Evolutionary conservation across 2,888 invertebrate genomes (phyloP).

Genomic region (Drosophila mimetica): DNA sequence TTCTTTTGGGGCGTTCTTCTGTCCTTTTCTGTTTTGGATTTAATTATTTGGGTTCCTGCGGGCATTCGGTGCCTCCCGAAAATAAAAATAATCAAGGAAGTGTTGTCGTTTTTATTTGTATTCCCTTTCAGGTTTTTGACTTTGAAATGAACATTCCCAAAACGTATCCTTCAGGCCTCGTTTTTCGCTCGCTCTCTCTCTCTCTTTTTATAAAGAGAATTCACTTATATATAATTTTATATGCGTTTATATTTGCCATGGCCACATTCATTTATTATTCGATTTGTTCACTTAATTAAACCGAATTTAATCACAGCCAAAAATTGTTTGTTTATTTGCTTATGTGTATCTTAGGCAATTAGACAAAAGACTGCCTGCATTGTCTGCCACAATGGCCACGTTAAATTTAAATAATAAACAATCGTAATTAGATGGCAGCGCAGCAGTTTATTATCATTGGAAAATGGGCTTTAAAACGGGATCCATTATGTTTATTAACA

Average conservation of each 20-base stretch:
- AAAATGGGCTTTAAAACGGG: not conserved
- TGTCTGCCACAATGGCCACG: slow-evolving; percentile 7
- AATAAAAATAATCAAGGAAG: slow-evolving; percentile 39
- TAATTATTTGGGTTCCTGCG: slow-evolving; percentile 46
- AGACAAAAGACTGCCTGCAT: slow-evolving; percentile 3
- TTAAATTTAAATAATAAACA: slow-evolving; percentile 17
- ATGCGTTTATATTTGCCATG: not conserved
- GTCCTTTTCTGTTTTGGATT: slow-evolving; percentile 15
- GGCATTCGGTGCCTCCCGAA: slow-evolving; percentile 22
- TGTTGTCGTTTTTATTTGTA: slow-evolving; percentile 55
- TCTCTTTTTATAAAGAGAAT: not conserved
- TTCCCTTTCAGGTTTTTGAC: slow-evolving; percentile 26
- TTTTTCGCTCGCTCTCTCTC: too few species aligned
- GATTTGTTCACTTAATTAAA: slow-evolving; percentile 43
- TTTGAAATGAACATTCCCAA: slow-evolving; percentile 38
- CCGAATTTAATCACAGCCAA: slow-evolving; percentile 17
- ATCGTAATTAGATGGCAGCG: slow-evolving; percentile 1
- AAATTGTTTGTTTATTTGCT: slow-evolving; percentile 30
- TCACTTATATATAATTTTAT: slow-evolving; percentile 4
- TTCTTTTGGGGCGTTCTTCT: slow-evolving; percentile 24
- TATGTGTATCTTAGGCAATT: slow-evolving; percentile 31
- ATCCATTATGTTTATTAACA: not conserved
- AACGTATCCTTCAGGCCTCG: not conserved
- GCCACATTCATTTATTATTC: slow-evolving; percentile 19
- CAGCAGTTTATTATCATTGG: slow-evolving; percentile 3